phyloP scores from a whole-genome alignment of 2,113 vertebrate genomes.

The Percopsis transmontana region DNA sequence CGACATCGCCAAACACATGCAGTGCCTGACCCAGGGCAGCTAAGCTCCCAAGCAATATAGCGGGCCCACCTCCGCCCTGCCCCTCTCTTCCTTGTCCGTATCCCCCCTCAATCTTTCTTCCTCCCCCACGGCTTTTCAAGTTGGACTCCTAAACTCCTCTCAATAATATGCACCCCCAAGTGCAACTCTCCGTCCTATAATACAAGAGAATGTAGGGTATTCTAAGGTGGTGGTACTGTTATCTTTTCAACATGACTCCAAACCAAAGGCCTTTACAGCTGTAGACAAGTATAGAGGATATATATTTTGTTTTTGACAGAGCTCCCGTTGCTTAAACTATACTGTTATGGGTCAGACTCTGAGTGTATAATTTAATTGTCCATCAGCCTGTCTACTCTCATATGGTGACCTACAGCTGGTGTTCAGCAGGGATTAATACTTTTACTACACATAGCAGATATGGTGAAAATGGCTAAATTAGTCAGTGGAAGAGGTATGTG shows the following conservation, averaged over 20 bases:
- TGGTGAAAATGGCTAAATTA: conserved; percentile 5
- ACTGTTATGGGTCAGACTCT: conserved; percentile 20
- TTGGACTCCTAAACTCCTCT: conserved; percentile 55
- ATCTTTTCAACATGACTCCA: conserved; percentile 19
- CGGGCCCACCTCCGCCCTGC: conserved; percentile 30
- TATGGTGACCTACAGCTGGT: neutral
- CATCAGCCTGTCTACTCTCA: conserved; percentile 5
- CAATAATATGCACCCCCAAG: conserved; percentile 41
- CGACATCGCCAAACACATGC: conserved; percentile 93
- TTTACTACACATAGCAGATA: conserved; percentile 5
- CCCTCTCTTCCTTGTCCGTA: neutral
- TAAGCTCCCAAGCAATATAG: conserved; percentile 60
- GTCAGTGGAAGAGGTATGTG: neutral
- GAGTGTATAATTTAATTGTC: neutral
- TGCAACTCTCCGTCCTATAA: conserved; percentile 35
- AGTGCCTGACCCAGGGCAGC: conserved; percentile 84
- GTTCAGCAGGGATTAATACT: conserved; percentile 8
- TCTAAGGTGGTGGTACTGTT: conserved; percentile 6
- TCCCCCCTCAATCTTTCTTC: neutral
- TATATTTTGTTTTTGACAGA: conserved; percentile 9
- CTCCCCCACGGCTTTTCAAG: conserved; percentile 35
- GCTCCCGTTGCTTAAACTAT: conserved; percentile 24
- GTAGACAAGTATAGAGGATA: conserved; percentile 18
- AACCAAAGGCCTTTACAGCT: conserved; percentile 18
- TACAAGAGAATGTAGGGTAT: conserved; percentile 27